These are phyloP conservation scores for Phylloscopus whistleri DNA, from an alignment of 2,113 vertebrate genomes.

Conservation along the genomic window DNA sequence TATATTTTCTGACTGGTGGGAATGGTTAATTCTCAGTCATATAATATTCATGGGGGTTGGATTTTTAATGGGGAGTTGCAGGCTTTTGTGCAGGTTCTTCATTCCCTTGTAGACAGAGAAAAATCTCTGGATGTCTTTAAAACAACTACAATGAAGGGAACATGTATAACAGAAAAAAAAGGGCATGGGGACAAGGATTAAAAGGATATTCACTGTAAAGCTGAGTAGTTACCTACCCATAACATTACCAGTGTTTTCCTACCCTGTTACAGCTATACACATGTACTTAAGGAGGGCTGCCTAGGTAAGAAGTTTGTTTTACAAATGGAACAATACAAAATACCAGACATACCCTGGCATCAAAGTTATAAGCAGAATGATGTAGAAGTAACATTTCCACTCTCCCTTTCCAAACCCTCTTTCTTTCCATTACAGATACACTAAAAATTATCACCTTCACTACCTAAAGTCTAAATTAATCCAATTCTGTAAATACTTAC, in stretches of 20 bases:
- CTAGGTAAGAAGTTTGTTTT: neutral
- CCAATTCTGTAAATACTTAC: neutral
- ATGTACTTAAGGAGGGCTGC: neutral
- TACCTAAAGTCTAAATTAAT: neutral
- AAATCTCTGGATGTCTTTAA: neutral
- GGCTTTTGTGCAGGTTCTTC: neutral
- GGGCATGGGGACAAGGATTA: neutral
- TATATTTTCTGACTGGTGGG: slow-evolving; percentile 57
- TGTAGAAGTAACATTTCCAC: neutral
- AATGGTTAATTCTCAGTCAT: slow-evolving; percentile 76
- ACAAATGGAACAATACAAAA: neutral
- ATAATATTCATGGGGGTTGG: slow-evolving; percentile 80
- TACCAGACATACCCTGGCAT: neutral
- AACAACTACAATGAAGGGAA: neutral
- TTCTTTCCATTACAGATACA: neutral
- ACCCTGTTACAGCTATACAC: neutral
- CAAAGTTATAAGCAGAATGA: neutral
- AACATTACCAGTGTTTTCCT: neutral
- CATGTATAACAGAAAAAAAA: neutral
- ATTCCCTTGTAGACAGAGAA: neutral
- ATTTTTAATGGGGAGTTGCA: slow-evolving; percentile 78
- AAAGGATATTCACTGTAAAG: neutral
- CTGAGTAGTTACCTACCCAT: neutral
- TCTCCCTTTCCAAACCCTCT: neutral
- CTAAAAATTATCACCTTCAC: neutral